Percentiles rank a stretch among this genome's conserved stretches.
These are phyloP conservation scores for Blastomussa wellsi DNA, from an alignment of 92 coral and sea anemone genomes.

Conservation along the genomic window DNA sequence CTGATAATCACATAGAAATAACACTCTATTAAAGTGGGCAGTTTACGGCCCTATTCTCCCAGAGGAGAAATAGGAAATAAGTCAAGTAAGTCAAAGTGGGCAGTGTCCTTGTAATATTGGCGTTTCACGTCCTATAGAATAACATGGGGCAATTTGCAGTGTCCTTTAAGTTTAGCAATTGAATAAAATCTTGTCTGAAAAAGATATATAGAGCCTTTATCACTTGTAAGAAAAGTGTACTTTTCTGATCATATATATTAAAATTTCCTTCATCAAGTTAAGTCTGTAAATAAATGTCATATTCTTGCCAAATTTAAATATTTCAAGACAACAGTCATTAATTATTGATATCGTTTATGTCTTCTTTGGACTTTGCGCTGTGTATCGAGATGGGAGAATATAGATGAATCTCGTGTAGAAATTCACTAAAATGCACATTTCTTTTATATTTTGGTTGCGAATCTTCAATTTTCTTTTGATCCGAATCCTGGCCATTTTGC, in stretches of 20 bases:
- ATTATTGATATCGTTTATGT: constrained; percentile 15
- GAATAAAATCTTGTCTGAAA: not conserved
- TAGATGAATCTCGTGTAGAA: constrained; percentile 76
- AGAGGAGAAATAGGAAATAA: no score
- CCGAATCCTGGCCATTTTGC: not conserved
- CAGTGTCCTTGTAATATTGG: not conserved
- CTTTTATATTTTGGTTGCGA: constrained; percentile 50
- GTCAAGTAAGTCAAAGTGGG: not conserved
- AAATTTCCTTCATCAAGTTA: not conserved
- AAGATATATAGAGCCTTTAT: not conserved
- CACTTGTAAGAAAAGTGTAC: not conserved
- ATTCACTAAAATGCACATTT: constrained; percentile 82
- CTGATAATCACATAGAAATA: not conserved
- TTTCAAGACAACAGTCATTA: constrained; percentile 22
- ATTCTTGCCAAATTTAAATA: constrained; percentile 4
- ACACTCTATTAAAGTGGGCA: not conserved
- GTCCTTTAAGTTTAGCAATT: not conserved
- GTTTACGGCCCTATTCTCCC: no score
- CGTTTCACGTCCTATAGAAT: not conserved
- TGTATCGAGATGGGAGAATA: constrained; percentile 60
- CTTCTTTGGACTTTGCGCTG: constrained; percentile 22
- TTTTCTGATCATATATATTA: not conserved
- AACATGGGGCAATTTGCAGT: not conserved
- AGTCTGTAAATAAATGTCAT: not conserved
- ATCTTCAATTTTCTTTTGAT: constrained; percentile 3